These are phyloP conservation scores for Lepidostoma basale DNA, from an alignment of 1,140 invertebrate species.

Conservation along the genomic window DNA sequence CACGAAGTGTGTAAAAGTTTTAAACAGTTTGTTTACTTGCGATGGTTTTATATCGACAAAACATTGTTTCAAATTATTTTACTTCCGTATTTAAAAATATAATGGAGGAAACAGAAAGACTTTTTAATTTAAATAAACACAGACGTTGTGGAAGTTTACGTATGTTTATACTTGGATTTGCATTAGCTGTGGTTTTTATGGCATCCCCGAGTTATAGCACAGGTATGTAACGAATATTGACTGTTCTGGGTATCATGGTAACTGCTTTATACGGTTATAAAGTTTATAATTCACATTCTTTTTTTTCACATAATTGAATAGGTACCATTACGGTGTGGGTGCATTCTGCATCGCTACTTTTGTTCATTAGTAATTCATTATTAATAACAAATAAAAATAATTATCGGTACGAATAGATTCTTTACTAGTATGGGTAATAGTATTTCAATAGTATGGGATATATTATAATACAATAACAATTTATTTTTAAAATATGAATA, in stretches of 20 bases:
- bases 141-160: slow-evolving; percentile 16
- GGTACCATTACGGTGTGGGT: too few species aligned
- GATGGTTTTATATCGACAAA: neutral
- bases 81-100: slow-evolving; percentile 1
- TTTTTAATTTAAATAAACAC: neutral
- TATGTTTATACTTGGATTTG: slow-evolving; percentile 15
- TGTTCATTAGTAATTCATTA: neutral
- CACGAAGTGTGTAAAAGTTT: slow-evolving; percentile 17
- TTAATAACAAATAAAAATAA: neutral
- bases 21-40: slow-evolving; percentile 14
- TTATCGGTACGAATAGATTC: neutral
- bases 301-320: too few species aligned
- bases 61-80: slow-evolving; percentile 7
- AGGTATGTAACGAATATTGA: slow-evolving; percentile 34
- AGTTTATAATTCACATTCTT: too few species aligned
- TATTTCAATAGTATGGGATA: too few species aligned
- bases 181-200: slow-evolving; percentile 15
- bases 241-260: too few species aligned
- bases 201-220: slow-evolving; percentile 29
- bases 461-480: too few species aligned
- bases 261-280: too few species aligned
- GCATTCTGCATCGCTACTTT: too few species aligned
- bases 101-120: slow-evolving; percentile 37
- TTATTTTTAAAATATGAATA: too few species aligned
- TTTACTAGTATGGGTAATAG: too few species aligned